These are phyloP conservation scores for Glomeris maerens DNA, from an alignment of 1,140 invertebrate species.

Conservation along the genomic window DNA sequence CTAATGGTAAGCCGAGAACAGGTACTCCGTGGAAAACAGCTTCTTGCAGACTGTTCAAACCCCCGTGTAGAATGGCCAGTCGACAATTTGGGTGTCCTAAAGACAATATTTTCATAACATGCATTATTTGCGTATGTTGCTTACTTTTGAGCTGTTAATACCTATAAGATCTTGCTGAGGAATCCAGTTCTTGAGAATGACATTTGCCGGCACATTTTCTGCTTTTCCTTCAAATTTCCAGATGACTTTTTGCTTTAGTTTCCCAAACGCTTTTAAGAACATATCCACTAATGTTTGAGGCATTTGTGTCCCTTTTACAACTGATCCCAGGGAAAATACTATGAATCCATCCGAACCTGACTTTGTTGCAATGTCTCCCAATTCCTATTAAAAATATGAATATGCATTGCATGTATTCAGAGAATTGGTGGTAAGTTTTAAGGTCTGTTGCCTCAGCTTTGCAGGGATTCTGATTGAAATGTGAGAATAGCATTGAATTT, in stretches of 20 bases:
- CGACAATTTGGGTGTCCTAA: slow-evolving; percentile 15
- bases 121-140: not conserved
- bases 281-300: not conserved
- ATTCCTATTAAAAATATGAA: slow-evolving; percentile 2
- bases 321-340: slow-evolving; percentile 5
- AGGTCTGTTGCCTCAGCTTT: too few species aligned
- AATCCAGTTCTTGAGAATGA: slow-evolving; percentile 2
- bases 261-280: slow-evolving; percentile 6
- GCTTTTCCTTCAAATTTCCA: slow-evolving; percentile 12
- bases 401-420: too few species aligned
- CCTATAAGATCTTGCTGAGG: slow-evolving; percentile 13
- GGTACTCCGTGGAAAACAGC: slow-evolving; percentile 56
- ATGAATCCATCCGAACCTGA: slow-evolving; percentile 12
- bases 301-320: slow-evolving; percentile 5
- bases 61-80: slow-evolving; percentile 57
- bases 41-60: slow-evolving; percentile 55
- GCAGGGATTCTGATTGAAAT: too few species aligned
- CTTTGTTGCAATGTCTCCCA: not conserved
- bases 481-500: too few species aligned
- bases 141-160: not conserved
- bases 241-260: slow-evolving; percentile 14
- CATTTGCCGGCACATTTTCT: slow-evolving; percentile 8
- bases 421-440: too few species aligned
- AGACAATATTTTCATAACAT: too few species aligned
- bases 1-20: slow-evolving; percentile 51